Base-by-base conservation (phyloP, 1,140 invertebrate genomes). In the Platyura marginata region DNA sequence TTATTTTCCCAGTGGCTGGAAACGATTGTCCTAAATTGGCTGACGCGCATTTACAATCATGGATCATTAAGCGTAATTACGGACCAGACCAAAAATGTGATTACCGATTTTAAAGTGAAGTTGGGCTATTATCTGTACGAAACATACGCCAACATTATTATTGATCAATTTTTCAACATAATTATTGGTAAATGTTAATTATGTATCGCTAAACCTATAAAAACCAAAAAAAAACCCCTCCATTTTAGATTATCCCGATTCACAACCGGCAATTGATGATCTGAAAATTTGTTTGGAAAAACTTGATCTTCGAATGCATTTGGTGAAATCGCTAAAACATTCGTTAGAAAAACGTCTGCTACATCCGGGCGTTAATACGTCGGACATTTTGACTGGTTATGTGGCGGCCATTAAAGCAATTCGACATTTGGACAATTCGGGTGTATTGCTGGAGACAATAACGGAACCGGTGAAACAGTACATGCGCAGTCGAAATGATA, bases 381-480 rank as follows among this genome's bases (percentile, higher is more conserved):
- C 83, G 33, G 92, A 98, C 59, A 94, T 98, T 53, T 66, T 99
- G 40, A 94, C 91, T 21, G 93, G 92, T 0, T 98, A 98, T 61
- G 83, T 98, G 18, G 81, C 90, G 18, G 83, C 92, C 23, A 98
- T 98, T 15, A 81, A 89, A 59, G 75, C 92, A 3, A 69, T 99
- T 25, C 72, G 87, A 47, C 79, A 93, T 47, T 66, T 98, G 18
- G 95, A 98, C 63, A 82, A 83, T 9, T 84, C 81, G 25, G 93
- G 93, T 21, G 85, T 98, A 20, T 74, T 98, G 38, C 65, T 98
- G 34, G 91, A 98, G 61, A 79, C 87, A 35, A 88, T 97, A 1
- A 96, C 93, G 43, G 84, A 92, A 48, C 92, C 93, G 19, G 87
- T 98, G 11, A 77, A 85, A 62, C 79, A 74, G 48, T 91, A 91